phyloP scores from a whole-genome alignment of 2,888 invertebrate species.

The Oxyteleia sp. region DNA sequence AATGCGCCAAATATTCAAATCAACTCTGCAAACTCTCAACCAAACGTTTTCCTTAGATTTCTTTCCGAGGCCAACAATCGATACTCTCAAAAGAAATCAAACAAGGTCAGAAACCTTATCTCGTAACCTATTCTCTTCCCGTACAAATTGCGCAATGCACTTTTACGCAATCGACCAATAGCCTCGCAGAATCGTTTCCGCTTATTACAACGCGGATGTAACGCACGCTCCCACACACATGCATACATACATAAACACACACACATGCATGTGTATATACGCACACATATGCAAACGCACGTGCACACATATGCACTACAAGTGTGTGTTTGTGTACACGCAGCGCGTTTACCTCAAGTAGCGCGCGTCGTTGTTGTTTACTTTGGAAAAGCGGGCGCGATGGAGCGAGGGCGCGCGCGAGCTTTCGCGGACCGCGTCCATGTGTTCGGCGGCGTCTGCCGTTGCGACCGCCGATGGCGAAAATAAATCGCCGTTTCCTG shows the following conservation, averaged over 20 bases:
- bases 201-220: conserved; percentile 39
- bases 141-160: conserved; percentile 33
- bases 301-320: too few relatives aligned
- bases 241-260: neutral
- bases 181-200: conserved; percentile 37
- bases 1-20: too few relatives aligned
- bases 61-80: conserved; percentile 18
- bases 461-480: conserved; percentile 47
- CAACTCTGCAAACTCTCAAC: too few relatives aligned
- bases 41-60: too few relatives aligned
- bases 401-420: conserved; percentile 27
- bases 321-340: conserved; percentile 1
- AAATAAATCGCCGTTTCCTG: conserved; percentile 78
- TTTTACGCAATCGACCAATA: conserved; percentile 57
- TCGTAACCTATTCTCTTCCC: conserved; percentile 48
- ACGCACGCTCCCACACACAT: neutral
- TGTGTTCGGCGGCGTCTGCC: conserved; percentile 21
- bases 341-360: conserved; percentile 23
- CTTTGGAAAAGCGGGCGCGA: conserved; percentile 5
- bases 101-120: conserved; percentile 66
- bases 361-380: conserved; percentile 37
- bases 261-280: neutral
- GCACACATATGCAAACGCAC: neutral
- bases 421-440: conserved; percentile 13
- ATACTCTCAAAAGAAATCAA: conserved; percentile 49